Base-by-base conservation (phyloP, 2,113 vertebrate genomes). In the Symphodus melops region DNA sequence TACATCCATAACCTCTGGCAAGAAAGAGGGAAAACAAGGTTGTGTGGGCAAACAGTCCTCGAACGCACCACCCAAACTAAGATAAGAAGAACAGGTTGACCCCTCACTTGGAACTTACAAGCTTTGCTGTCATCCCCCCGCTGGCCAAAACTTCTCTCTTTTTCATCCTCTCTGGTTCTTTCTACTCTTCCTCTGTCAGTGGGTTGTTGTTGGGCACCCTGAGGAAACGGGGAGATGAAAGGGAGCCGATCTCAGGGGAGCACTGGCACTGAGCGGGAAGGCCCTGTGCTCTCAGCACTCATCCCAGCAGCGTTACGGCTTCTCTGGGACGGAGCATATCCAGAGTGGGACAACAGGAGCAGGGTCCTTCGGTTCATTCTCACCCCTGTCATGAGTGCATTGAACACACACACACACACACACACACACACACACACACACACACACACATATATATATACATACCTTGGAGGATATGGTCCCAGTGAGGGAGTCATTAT, bases 221-320 rank as follows among this genome's bases (percentile, higher is more conserved):
- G 71, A 91, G 92, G 93, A 92, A 73, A 79, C 51, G 42, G 21
- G 46, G 79, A 91, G 92, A 94, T 94, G 86, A 94, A 93, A 94
- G 86, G 23, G 69, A 82, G 82, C 48, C 36, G 77, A 61, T 93
- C 91, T 81, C 88, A 20, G 37, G 90, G 84, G 93, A 92, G 67
- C 59, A 60, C 69, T 72, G 63, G 68, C 62, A 62, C 57, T 81
- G 84, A 73, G 65, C 37, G 67, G n/a, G 72, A 84, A 88, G 86
- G 78, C 86, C 82, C 82, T 44, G 59, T 52, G 11, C 66, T 84
- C 84, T 68, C 67, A 63, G 59, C 20, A 37, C 64, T 55, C 58
- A 69, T 78, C 72, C 85, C 88, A 1, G 36, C 77, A 81, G 83
- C 65, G 19, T 68, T 49, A 46, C 7, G 20, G 68, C 80, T 69